Conservation (phyloP, 2,797 vertebrate genomes). For the Microchirus variegatus region DNA sequence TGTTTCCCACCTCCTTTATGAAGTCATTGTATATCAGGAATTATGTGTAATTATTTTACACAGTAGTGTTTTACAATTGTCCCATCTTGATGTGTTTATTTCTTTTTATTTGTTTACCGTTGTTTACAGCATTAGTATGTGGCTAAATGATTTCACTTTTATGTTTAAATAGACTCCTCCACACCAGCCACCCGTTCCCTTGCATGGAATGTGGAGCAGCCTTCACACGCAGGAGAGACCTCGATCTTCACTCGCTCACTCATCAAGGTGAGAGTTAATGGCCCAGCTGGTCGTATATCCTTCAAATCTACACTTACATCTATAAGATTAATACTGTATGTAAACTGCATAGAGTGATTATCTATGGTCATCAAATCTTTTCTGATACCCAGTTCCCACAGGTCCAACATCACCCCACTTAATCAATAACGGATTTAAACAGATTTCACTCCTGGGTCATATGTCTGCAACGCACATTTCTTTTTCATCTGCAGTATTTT, state of each 20-base stretch:
- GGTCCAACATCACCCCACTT: too few species aligned
- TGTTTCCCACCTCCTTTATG: conserved; percentile 7
- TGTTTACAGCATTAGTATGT: neutral
- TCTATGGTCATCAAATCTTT: conserved; percentile 2
- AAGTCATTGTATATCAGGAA: too few species aligned
- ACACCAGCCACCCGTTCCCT: conserved; percentile 91
- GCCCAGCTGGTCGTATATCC: neutral
- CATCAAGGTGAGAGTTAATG: conserved; percentile 82
- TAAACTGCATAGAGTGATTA: neutral
- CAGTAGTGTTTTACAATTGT: neutral
- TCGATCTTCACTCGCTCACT: conserved; percentile 88
- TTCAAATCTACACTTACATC: neutral
- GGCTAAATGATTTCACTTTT: neutral
- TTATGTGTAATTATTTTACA: too few species aligned
- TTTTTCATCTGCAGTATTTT: too few species aligned
- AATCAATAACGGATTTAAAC: too few species aligned
- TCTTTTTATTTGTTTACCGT: neutral
- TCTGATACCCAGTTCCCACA: too few species aligned
- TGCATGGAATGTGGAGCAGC: conserved; percentile 87
- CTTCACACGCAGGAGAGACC: conserved; percentile 88
- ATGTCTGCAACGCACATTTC: too few species aligned
- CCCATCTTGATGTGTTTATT: neutral
- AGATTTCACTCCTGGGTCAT: too few species aligned
- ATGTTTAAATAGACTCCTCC: conserved; percentile 80
- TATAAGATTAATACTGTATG: too few species aligned